Percentiles rank a stretch among this genome's conserved stretches.
Conservation (phyloP, 2,888 invertebrate species). For the Oligia strigilis region DNA sequence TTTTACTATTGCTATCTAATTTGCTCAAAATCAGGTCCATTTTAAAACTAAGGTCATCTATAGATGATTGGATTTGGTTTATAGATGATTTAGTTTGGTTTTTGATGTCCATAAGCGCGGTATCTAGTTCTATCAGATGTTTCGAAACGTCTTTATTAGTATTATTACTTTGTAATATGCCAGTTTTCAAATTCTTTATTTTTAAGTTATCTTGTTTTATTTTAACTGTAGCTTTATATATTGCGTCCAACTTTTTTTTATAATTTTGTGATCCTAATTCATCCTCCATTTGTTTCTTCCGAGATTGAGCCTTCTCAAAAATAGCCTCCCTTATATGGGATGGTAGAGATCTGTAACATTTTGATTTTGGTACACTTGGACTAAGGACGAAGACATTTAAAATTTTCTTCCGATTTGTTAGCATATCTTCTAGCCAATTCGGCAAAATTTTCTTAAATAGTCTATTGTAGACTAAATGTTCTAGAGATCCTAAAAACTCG, state of each 20-base stretch:
- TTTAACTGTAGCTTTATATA: slow-evolving; percentile 57
- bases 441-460: slow-evolving; percentile 61
- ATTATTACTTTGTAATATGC: background rate
- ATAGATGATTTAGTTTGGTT: slow-evolving; percentile 34
- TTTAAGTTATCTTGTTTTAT: slow-evolving; percentile 25
- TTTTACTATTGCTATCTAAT: slow-evolving; percentile 27
- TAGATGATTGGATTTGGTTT: slow-evolving; percentile 31
- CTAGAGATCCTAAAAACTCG: slow-evolving; percentile 81
- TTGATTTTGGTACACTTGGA: slow-evolving; percentile 57
- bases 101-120: slow-evolving; percentile 24
- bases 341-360: slow-evolving; percentile 75
- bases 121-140: slow-evolving; percentile 27
- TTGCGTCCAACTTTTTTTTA: slow-evolving; percentile 64
- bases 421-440: slow-evolving; percentile 32
- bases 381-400: slow-evolving; percentile 31
- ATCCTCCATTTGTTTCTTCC: slow-evolving; percentile 78
- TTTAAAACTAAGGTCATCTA: slow-evolving; percentile 43
- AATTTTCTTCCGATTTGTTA: slow-evolving; percentile 53
- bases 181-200: slow-evolving; percentile 3
- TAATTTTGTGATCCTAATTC: slow-evolving; percentile 75
- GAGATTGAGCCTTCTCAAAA: slow-evolving; percentile 79
- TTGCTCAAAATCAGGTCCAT: slow-evolving; percentile 47
- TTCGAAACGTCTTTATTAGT: slow-evolving; percentile 25
- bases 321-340: slow-evolving; percentile 80
- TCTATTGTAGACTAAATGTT: slow-evolving; percentile 61